Conservation (phyloP, 2,888 invertebrate species). For the Agonopterix subpropinquella region DNA sequence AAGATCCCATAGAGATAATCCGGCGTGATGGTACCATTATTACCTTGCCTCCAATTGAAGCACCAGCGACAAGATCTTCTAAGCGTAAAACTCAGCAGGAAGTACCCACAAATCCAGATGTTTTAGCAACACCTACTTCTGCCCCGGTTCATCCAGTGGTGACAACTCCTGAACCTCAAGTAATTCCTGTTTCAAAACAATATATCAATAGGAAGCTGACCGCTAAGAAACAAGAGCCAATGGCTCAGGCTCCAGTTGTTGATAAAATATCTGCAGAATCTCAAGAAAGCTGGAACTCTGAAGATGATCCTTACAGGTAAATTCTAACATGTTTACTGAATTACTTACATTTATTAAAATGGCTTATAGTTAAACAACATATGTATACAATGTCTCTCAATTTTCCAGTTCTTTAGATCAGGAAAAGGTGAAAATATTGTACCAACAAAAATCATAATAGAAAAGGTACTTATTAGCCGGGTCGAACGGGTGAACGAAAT, state of each 20-base stretch:
- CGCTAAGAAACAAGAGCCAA: conserved; percentile 42
- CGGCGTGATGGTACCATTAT: conserved; percentile 85
- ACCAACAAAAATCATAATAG: too few relatives aligned
- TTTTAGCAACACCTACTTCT: conserved; percentile 20
- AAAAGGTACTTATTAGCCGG: too few relatives aligned
- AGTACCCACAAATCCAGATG: conserved; percentile 21
- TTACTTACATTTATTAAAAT: neutral
- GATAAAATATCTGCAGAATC: conserved; percentile 73
- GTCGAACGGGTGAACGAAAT: too few relatives aligned
- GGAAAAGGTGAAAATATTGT: too few relatives aligned
- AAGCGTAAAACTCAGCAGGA: conserved; percentile 76
- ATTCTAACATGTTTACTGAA: neutral
- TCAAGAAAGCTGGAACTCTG: conserved; percentile 84
- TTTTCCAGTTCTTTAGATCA: too few relatives aligned
- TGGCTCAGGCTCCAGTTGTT: conserved; percentile 23
- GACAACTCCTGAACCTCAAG: conserved; percentile 42
- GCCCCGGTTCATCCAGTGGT: conserved; percentile 19
- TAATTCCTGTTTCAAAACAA: conserved; percentile 48
- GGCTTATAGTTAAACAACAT: neutral
- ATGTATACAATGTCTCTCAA: too few relatives aligned
- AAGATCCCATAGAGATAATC: conserved; percentile 83
- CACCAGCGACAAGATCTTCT: conserved; percentile 86
- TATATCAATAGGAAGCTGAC: conserved; percentile 53
- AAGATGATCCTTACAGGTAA: conserved; percentile 92
- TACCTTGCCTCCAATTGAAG: conserved; percentile 87